A percentile compares a stretch with the other conserved stretches of the same genome.
phyloP scores from a whole-genome alignment of 2,113 vertebrate species.

The Ahaetulla prasina region DNA sequence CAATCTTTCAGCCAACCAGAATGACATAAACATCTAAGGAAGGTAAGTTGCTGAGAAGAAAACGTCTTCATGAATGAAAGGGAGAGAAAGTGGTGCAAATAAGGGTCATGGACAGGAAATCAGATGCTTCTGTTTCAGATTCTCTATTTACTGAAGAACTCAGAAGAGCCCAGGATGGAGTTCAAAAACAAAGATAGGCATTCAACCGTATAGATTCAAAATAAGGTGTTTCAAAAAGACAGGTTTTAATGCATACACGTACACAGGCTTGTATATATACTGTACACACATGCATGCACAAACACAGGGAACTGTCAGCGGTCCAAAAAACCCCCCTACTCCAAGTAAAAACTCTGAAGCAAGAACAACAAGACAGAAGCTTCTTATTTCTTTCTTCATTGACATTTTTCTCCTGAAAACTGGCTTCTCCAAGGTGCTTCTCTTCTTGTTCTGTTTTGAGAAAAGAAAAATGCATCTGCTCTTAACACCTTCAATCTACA shows the following conservation, averaged over 20 bases:
- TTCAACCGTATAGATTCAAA: slow-evolving; percentile 11
- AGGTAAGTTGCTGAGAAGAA: not conserved
- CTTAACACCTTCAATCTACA: not conserved
- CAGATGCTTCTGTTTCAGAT: slow-evolving; percentile 72
- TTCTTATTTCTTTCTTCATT: not conserved
- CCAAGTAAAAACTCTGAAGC: no score
- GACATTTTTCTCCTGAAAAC: not conserved
- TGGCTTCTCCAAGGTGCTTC: not conserved
- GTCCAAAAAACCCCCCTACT: no score
- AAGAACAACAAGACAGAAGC: not conserved
- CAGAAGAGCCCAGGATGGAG: slow-evolving; percentile 29
- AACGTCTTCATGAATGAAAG: slow-evolving; percentile 37
- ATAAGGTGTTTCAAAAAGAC: not conserved
- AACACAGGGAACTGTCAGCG: not conserved
- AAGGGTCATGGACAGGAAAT: slow-evolving; percentile 69
- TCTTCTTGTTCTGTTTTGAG: not conserved
- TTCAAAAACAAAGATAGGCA: slow-evolving; percentile 41
- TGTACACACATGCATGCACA: not conserved
- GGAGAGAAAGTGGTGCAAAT: slow-evolving; percentile 65
- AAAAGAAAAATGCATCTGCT: not conserved
- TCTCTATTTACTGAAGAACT: slow-evolving; percentile 72
- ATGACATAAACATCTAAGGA: not conserved
- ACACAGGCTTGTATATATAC: not conserved
- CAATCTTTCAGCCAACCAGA: not conserved
- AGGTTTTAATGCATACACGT: not conserved